Evolutionary conservation across 1,140 invertebrate genomes (phyloP).

Genomic region (Lethrus apterus): DNA sequence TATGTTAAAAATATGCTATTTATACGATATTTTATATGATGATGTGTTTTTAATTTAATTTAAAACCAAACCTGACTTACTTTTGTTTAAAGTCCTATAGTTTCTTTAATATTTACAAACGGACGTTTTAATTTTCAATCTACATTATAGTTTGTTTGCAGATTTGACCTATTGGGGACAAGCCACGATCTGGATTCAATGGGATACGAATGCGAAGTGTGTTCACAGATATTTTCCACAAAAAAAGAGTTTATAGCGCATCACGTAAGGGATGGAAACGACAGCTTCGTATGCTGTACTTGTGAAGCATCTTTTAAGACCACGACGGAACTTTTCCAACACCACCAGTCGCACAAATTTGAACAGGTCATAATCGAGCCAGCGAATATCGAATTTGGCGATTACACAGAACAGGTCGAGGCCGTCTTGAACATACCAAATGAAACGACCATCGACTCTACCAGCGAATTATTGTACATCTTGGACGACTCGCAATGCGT

Average conservation of each 20-base stretch:
- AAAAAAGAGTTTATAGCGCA: slow-evolving; percentile 32
- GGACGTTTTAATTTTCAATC: too few species aligned
- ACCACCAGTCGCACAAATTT: slow-evolving; percentile 30
- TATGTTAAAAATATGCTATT: too few species aligned
- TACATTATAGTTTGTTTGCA: too few species aligned
- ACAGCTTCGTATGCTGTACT: slow-evolving; percentile 32
- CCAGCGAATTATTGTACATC: slow-evolving; percentile 33
- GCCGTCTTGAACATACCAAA: slow-evolving; percentile 25
- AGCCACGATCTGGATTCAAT: too few species aligned
- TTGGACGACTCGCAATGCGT: slow-evolving; percentile 32
- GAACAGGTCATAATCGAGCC: slow-evolving; percentile 13
- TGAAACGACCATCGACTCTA: slow-evolving; percentile 17
- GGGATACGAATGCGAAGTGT: slow-evolving; percentile 23
- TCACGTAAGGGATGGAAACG: slow-evolving; percentile 27
- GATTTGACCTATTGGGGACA: slow-evolving; percentile 15
- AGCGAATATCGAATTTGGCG: slow-evolving; percentile 16
- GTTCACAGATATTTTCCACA: slow-evolving; percentile 19
- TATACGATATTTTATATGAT: too few species aligned
- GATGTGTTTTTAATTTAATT: too few species aligned
- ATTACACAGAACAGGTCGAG: slow-evolving; percentile 16
- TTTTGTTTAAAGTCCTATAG: too few species aligned
- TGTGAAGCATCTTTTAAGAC: slow-evolving; percentile 29
- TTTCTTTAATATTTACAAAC: too few species aligned
- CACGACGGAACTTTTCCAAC: slow-evolving; percentile 29
- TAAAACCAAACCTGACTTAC: too few species aligned